Evolutionary conservation across 2,113 vertebrate species (phyloP).

Genomic region (Hemichromis elongatus): DNA sequence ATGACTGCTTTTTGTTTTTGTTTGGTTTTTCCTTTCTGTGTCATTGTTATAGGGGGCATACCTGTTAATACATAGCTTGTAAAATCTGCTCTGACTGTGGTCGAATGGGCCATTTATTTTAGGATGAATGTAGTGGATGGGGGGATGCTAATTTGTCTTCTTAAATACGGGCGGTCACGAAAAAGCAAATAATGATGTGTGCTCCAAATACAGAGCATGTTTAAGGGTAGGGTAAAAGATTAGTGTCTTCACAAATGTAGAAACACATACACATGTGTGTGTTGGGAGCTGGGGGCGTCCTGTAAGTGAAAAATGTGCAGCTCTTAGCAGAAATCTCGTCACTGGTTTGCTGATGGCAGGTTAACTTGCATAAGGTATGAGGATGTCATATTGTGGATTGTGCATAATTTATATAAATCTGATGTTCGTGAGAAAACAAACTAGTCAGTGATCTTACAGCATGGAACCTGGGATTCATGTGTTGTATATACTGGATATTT

Average conservation of each 20-base stretch:
- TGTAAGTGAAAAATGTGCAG: constrained; percentile 51
- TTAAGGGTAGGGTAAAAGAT: background rate
- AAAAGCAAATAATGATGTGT: background rate
- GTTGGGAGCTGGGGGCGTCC: background rate
- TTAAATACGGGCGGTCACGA: background rate
- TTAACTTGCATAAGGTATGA: constrained; percentile 14
- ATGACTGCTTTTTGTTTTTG: background rate
- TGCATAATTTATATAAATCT: constrained; percentile 13
- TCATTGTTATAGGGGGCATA: background rate
- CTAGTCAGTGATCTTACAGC: background rate
- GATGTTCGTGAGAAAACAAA: constrained; percentile 9
- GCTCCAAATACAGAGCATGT: background rate
- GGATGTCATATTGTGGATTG: background rate
- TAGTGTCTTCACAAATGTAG: background rate
- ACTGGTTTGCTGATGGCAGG: constrained; percentile 13
- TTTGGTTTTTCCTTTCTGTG: background rate
- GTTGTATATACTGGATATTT: background rate
- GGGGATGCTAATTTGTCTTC: constrained; percentile 9
- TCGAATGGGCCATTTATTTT: background rate
- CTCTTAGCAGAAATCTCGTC: constrained; percentile 28
- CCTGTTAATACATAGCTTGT: constrained; percentile 3
- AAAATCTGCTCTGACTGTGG: background rate
- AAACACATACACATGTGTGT: background rate
- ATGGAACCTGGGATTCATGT: background rate
- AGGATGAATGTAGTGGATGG: background rate